Percentiles rank a stretch among this genome's conserved stretches.
Conservation (phyloP, 2,797 vertebrate species). For the Anabas testudineus region DNA sequence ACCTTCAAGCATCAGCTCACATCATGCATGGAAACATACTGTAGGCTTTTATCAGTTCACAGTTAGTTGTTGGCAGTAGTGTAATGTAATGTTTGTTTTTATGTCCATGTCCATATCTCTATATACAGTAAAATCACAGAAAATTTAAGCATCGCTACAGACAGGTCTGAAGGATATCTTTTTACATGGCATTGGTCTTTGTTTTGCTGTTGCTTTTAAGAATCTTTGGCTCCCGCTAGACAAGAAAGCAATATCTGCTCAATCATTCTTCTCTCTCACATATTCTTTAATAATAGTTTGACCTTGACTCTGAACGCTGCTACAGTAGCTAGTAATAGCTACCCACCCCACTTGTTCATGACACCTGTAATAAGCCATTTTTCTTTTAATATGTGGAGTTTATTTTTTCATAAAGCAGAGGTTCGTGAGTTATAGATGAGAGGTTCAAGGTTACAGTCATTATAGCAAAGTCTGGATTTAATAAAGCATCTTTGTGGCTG, state of each 20-base stretch:
- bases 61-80: too few relatives aligned
- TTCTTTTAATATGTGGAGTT: neutral
- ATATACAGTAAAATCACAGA: neutral
- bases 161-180: neutral
- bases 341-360: neutral
- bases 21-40: too few relatives aligned
- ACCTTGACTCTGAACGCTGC: constrained; percentile 17
- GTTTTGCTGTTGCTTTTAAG: neutral
- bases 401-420: constrained; percentile 12
- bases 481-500: neutral
- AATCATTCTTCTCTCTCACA: neutral
- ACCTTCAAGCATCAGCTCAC: too few relatives aligned
- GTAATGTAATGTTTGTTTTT: too few relatives aligned
- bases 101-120: too few relatives aligned
- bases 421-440: neutral
- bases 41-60: too few relatives aligned
- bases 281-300: constrained; percentile 20
- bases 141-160: neutral
- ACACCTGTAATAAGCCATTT: constrained; percentile 10
- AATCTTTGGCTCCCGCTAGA: constrained; percentile 3
- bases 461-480: neutral
- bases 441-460: neutral
- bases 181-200: neutral
- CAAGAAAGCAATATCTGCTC: constrained; percentile 9
- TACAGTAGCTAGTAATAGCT: too few relatives aligned